Evolutionary conservation across 2,888 invertebrate genomes (phyloP).

Genomic region (Hesperia comma): DNA sequence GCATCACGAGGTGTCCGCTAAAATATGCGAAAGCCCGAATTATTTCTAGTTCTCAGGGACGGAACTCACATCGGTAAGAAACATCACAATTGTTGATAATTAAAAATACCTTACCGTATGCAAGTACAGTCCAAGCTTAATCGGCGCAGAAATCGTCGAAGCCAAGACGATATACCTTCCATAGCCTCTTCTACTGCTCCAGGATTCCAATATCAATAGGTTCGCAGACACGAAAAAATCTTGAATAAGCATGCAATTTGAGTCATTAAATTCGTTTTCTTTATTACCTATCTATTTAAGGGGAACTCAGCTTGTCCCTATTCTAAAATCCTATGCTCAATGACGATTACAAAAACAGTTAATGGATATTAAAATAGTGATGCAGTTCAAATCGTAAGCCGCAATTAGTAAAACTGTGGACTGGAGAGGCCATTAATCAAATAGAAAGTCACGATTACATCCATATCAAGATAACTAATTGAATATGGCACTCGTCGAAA

Average conservation of each 20-base stretch:
- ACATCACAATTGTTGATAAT: too few species aligned
- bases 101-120: too few species aligned
- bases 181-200: too few species aligned
- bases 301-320: background rate
- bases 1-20: too few species aligned
- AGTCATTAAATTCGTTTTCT: background rate
- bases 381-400: slow-evolving; percentile 55
- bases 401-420: slow-evolving; percentile 72
- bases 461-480: slow-evolving; percentile 79
- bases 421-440: slow-evolving; percentile 73
- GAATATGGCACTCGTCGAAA: slow-evolving; percentile 75
- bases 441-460: slow-evolving; percentile 75
- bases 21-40: too few species aligned
- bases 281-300: background rate
- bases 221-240: background rate
- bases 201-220: too few species aligned
- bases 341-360: slow-evolving; percentile 18
- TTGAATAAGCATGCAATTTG: background rate
- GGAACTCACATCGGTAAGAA: too few species aligned
- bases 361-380: slow-evolving; percentile 51
- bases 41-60: too few species aligned
- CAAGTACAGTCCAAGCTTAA: too few species aligned
- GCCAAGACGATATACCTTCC: too few species aligned
- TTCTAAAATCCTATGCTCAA: slow-evolving; percentile 10
- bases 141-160: too few species aligned